Conservation (phyloP, 2,113 vertebrate species). For the Notechis scutatus region DNA sequence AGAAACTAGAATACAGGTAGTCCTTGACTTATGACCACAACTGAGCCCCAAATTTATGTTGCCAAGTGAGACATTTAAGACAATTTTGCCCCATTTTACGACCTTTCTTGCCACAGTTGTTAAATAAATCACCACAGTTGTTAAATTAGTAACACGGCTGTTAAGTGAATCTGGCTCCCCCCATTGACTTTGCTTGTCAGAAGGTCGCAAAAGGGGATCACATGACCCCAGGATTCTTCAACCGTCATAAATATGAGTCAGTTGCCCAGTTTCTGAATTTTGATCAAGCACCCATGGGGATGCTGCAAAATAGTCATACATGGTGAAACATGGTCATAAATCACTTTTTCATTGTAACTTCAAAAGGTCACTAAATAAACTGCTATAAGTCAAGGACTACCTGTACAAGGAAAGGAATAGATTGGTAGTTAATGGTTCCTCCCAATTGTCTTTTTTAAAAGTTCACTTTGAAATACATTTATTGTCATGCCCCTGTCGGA, state of each 20-base stretch:
- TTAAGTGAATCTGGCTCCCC: neutral
- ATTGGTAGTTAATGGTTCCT: neutral
- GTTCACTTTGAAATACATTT: neutral
- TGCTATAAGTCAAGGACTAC: neutral
- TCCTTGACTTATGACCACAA: too few species aligned
- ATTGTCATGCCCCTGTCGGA: neutral
- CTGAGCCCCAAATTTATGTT: too few species aligned
- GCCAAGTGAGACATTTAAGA: too few species aligned
- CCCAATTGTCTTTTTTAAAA: neutral
- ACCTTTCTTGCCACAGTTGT: neutral
- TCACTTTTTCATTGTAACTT: too few species aligned
- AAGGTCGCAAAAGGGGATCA: neutral
- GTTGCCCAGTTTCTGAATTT: neutral
- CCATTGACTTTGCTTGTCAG: neutral
- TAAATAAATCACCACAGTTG: neutral
- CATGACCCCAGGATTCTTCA: neutral
- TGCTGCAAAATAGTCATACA: too few species aligned
- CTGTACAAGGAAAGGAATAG: neutral
- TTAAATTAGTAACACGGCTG: neutral
- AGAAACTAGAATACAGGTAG: too few species aligned
- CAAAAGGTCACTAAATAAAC: neutral
- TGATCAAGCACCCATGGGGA: neutral
- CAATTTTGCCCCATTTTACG: neutral
- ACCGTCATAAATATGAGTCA: neutral
- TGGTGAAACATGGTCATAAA: neutral